phyloP scores from a whole-genome alignment of 2,113 vertebrate genomes.

The Agapornis roseicollis region DNA sequence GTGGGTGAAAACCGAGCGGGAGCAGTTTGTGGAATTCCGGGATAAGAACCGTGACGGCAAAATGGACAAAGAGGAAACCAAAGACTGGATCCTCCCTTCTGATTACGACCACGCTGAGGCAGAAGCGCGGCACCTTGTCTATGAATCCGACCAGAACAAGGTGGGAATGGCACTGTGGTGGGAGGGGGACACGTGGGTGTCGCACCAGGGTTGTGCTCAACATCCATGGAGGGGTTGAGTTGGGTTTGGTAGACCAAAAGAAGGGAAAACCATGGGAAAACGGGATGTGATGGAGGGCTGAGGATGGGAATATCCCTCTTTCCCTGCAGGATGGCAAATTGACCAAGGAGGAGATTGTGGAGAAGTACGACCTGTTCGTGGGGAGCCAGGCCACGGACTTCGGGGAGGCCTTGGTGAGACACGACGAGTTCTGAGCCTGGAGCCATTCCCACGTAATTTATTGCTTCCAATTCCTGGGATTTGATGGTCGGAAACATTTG shows the following conservation, averaged over 20 bases:
- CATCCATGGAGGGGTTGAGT: background rate
- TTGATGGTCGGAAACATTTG: background rate
- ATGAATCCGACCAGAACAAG: conserved; percentile 87
- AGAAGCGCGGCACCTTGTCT: conserved; percentile 89
- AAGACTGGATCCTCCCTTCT: conserved; percentile 90
- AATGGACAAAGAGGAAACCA: conserved; percentile 91
- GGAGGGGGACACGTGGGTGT: background rate
- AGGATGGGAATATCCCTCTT: background rate
- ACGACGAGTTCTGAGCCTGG: conserved; percentile 73
- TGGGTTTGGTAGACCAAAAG: background rate
- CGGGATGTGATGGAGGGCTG: background rate
- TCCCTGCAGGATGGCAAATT: conserved; percentile 85
- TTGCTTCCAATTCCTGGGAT: background rate
- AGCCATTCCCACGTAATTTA: background rate
- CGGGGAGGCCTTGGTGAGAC: conserved; percentile 87
- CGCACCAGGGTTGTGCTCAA: background rate
- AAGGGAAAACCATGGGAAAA: background rate
- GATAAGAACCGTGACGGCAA: conserved; percentile 92
- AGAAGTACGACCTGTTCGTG: conserved; percentile 90
- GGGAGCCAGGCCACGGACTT: conserved; percentile 95
- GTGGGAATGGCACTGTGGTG: conserved; percentile 55
- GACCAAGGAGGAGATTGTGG: conserved; percentile 86
- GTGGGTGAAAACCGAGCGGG: conserved; percentile 88
- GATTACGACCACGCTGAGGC: conserved; percentile 90
- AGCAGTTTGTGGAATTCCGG: conserved; percentile 91